phyloP scores from a whole-genome alignment of 2,888 invertebrate genomes.

The Actias luna region DNA sequence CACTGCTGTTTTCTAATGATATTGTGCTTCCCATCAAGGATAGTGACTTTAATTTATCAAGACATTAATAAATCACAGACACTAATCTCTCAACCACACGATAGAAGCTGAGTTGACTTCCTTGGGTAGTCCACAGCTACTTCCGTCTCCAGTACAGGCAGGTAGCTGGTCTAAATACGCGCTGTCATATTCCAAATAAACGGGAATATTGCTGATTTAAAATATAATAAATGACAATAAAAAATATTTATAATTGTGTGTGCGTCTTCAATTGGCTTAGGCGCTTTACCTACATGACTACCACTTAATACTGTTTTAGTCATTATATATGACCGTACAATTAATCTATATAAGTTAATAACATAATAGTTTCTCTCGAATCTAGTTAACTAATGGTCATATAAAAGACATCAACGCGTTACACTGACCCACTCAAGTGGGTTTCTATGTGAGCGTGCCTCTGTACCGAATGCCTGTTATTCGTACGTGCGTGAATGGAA shows the following conservation, averaged over 20 bases:
- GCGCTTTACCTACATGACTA: not conserved
- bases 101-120: no score
- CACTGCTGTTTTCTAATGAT: no score
- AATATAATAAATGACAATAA: no score
- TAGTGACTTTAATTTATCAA: no score
- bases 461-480: not conserved
- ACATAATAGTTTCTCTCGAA: conserved; percentile 15
- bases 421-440: conserved; percentile 47
- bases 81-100: no score
- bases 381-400: conserved; percentile 31
- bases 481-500: conserved; percentile 15
- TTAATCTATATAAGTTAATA: conserved; percentile 7
- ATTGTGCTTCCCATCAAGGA: no score
- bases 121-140: no score
- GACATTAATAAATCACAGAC: no score
- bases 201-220: no score
- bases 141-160: no score
- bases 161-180: no score
- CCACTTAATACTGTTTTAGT: not conserved
- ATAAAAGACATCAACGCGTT: conserved; percentile 59
- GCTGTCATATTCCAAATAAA: no score
- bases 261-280: not conserved
- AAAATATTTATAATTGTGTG: not conserved
- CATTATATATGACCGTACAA: not conserved
- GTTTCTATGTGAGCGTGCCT: conserved; percentile 3